Base-by-base conservation (phyloP, 2,113 vertebrate genomes). In the Leucoraja erinaceus region DNA sequence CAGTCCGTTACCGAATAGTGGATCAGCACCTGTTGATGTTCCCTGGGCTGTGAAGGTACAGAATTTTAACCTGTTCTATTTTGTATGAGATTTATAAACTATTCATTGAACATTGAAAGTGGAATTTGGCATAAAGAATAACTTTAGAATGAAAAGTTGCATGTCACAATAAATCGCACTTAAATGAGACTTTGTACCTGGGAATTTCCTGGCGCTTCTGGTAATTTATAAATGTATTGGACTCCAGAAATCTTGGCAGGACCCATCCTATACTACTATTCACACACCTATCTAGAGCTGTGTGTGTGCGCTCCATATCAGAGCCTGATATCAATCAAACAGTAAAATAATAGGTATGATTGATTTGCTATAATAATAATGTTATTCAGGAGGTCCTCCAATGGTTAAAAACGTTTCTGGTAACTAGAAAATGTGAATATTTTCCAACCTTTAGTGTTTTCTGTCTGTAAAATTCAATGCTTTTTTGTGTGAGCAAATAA, bases 31-130 rank as follows among this genome's bases (percentile, higher is more conserved):
- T 59, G 86, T 66, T 90, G 99, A 99, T 93, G 83, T 95, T 84
- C 97, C 98, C 61, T 99, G 99, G 99, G 96, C 97, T 93, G 98
- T 99, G 79, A 99, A 99, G 97, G 99, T 99, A 96, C 95, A 94
- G 20, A 78, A 93, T 79, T 86, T 83, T 63, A 93, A 78, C 25
- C 83, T 63, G 5, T 22, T 18, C 25, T 47, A 0, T 3, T 91
- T 33, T 10, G 33, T 79, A 38, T 72, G 63, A 91, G 66, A 6
- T 47, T 38, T 72, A 72, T 54, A 3, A 70, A 38, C 90, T 8
- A 47, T 54, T 38, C 6, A 12, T 14, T 91, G 4, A 74, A 91
- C 11, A 66, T 12, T 16, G 83, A 31, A 88, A 31, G n/a, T 63
- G 83, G n/a, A 28, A 66, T 63, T 63, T 66, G 11, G 28, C 25